Conservation (phyloP, 2,888 invertebrate genomes). For the Brachyopa scutellaris region DNA sequence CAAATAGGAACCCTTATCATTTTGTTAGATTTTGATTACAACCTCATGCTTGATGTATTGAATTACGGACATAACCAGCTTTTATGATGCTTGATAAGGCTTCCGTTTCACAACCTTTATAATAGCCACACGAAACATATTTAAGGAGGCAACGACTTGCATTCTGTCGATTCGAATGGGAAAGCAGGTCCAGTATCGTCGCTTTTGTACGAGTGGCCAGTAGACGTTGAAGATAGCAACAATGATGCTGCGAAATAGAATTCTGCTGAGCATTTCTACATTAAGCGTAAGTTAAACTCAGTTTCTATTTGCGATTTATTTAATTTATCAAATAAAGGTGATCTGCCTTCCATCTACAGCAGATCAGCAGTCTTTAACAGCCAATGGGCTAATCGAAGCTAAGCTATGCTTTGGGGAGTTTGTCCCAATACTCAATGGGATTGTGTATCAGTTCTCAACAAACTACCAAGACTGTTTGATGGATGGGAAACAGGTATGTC, state of each 20-base stretch:
- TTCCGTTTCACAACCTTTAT: not conserved
- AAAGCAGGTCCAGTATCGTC: not conserved
- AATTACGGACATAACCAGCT: not conserved
- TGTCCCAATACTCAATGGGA: not conserved
- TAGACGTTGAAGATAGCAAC: not conserved
- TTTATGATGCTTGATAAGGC: slow-evolving; percentile 8
- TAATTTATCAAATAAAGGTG: not conserved
- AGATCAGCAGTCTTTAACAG: not conserved
- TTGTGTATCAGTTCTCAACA: slow-evolving; percentile 5
- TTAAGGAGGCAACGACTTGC: not conserved
- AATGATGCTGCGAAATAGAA: not conserved
- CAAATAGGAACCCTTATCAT: not conserved
- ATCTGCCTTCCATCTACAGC: not conserved
- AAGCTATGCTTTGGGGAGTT: not conserved
- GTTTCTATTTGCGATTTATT: not conserved
- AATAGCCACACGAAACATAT: not conserved
- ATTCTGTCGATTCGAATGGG: not conserved
- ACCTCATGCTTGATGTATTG: not conserved
- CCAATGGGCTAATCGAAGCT: not conserved
- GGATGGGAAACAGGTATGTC: not conserved
- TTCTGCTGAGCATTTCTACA: not conserved
- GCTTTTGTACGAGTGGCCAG: not conserved
- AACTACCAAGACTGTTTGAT: slow-evolving; percentile 2
- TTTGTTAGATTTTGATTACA: not conserved
- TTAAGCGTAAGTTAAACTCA: not conserved